Evolutionary conservation across 2,797 vertebrate genomes (phyloP).

Genomic region (Potorous gilbertii): DNA sequence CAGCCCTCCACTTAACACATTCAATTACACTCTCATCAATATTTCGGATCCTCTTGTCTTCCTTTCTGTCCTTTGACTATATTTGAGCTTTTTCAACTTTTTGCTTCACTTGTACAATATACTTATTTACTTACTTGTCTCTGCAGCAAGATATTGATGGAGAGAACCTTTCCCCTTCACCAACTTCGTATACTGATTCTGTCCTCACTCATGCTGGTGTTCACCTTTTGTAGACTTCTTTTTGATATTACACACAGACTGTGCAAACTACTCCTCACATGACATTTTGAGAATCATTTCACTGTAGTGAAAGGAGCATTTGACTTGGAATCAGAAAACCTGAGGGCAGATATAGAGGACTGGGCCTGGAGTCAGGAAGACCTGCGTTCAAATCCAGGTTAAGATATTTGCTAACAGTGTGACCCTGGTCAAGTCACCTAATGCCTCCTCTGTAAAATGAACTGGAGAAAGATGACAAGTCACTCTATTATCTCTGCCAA

Average conservation of each 20-base stretch:
- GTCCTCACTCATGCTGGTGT: neutral
- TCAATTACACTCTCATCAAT: neutral
- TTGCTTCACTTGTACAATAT: neutral
- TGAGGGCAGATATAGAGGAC: neutral
- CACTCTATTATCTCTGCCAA: neutral
- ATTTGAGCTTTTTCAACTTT: neutral
- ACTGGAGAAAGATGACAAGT: neutral
- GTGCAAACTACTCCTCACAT: neutral
- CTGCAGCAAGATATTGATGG: neutral
- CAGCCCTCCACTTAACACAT: neutral
- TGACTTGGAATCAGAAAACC: neutral
- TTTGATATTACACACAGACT: neutral
- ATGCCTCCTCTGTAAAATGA: neutral
- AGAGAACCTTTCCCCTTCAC: neutral
- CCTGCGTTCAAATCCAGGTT: no score
- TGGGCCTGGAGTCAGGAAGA: no score
- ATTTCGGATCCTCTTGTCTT: neutral
- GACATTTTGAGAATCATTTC: neutral
- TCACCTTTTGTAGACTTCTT: neutral
- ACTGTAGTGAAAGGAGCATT: neutral
- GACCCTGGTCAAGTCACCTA: neutral
- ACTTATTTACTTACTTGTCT: neutral
- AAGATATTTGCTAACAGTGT: neutral
- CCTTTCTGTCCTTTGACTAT: neutral
- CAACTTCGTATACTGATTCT: neutral